phyloP scores from a whole-genome alignment of 2,113 vertebrate genomes.

The Pimephales promelas region DNA sequence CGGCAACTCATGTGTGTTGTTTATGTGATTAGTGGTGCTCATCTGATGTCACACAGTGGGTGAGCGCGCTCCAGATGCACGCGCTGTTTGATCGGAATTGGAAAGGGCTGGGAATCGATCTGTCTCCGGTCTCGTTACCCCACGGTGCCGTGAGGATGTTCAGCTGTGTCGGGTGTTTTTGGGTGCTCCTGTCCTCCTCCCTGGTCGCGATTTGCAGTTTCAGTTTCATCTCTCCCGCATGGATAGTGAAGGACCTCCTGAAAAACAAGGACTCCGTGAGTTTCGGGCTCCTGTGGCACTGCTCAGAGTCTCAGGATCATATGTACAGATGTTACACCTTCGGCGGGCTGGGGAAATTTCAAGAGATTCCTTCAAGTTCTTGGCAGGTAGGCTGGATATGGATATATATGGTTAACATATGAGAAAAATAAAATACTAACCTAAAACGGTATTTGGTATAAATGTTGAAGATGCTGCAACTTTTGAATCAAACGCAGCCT shows the following conservation, averaged over 20 bases:
- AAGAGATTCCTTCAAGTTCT: conserved; percentile 86
- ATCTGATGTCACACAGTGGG: conserved; percentile 49
- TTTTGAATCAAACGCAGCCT: background rate
- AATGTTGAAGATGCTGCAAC: background rate
- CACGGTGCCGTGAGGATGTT: conserved; percentile 81
- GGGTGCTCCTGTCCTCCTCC: conserved; percentile 85
- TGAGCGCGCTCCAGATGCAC: conserved; percentile 78
- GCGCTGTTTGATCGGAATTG: conserved; percentile 78
- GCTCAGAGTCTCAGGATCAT: conserved; percentile 79
- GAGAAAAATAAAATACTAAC: background rate
- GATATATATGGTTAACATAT: background rate
- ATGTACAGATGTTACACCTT: conserved; percentile 83
- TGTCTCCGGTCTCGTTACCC: conserved; percentile 72
- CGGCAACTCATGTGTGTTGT: background rate
- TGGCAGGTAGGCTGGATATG: conserved; percentile 82
- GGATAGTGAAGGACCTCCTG: conserved; percentile 82
- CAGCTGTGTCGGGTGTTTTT: conserved; percentile 87
- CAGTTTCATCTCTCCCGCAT: conserved; percentile 86
- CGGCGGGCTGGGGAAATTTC: conserved; percentile 81
- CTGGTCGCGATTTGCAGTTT: conserved; percentile 84
- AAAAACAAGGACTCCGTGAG: conserved; percentile 78
- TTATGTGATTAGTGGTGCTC: background rate
- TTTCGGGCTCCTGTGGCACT: conserved; percentile 88
- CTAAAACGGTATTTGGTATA: background rate
- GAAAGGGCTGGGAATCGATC: conserved; percentile 75